Percentiles rank a stretch among this genome's conserved stretches.
These are phyloP conservation scores for Phyto melanocephala DNA, from an alignment of 2,888 invertebrate species.

Conservation along the genomic window DNA sequence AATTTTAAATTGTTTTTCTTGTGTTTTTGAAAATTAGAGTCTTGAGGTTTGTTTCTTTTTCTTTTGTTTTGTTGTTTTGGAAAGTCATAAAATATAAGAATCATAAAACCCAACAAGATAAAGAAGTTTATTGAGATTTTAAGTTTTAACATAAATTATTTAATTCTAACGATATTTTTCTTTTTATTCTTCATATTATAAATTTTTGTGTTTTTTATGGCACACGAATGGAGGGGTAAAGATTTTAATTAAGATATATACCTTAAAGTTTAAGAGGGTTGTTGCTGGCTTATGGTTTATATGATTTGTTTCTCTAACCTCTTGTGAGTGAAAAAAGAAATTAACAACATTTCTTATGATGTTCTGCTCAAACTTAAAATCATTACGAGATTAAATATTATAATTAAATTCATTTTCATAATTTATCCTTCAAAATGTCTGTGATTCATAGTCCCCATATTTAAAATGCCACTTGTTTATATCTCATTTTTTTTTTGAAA, in stretches of 20 bases:
- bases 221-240: neutral
- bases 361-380: neutral
- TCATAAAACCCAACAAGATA: constrained; percentile 44
- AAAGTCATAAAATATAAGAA: constrained; percentile 48
- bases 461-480: constrained; percentile 7
- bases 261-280: neutral
- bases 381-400: neutral
- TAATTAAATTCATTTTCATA: neutral
- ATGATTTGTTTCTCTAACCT: no score
- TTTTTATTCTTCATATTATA: neutral
- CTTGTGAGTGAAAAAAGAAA: no score
- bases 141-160: constrained; percentile 46
- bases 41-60: neutral
- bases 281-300: neutral
- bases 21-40: constrained; percentile 39
- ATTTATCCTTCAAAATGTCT: neutral
- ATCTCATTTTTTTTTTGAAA: neutral
- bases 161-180: constrained; percentile 13
- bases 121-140: constrained; percentile 47
- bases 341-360: neutral
- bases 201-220: neutral
- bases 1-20: constrained; percentile 12
- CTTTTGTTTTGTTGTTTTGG: neutral
- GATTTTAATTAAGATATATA: neutral
- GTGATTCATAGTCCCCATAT: neutral